Percentiles rank a stretch among this genome's conserved stretches.
Conservation (phyloP, 2,797 vertebrate genomes). For the Sebastes taczanowskii region DNA sequence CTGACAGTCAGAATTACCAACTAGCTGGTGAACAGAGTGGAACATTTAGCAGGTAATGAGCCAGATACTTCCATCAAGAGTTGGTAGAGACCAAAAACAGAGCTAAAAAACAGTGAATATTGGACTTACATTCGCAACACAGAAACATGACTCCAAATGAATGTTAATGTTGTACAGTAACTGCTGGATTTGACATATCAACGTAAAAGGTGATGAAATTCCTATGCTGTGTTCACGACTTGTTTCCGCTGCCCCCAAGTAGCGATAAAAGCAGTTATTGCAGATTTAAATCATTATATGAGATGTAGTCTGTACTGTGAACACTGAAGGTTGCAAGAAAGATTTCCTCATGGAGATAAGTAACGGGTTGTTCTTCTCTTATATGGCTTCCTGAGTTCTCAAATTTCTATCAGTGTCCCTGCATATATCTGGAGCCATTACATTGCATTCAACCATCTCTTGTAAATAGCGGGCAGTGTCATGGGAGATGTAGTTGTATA, state of each 20-base stretch:
- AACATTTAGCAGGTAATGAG: background rate
- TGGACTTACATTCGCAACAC: background rate
- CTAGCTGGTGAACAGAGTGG: too few relatives aligned
- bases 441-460: background rate
- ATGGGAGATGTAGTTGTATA: constrained; percentile 1
- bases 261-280: background rate
- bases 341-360: background rate
- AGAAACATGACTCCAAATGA: background rate
- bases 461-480: background rate
- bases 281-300: background rate
- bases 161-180: background rate
- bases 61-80: background rate
- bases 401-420: background rate
- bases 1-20: too few relatives aligned
- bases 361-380: background rate
- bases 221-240: background rate
- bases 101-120: background rate
- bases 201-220: background rate
- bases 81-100: background rate
- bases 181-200: background rate
- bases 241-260: background rate
- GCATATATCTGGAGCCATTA: background rate
- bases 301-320: background rate
- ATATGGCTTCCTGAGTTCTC: background rate
- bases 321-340: background rate